Evolutionary conservation across 1,140 invertebrate genomes (phyloP), one percentile per base, ranked within the genome.

Genomic region (Dinoponera quadriceps): DNA sequence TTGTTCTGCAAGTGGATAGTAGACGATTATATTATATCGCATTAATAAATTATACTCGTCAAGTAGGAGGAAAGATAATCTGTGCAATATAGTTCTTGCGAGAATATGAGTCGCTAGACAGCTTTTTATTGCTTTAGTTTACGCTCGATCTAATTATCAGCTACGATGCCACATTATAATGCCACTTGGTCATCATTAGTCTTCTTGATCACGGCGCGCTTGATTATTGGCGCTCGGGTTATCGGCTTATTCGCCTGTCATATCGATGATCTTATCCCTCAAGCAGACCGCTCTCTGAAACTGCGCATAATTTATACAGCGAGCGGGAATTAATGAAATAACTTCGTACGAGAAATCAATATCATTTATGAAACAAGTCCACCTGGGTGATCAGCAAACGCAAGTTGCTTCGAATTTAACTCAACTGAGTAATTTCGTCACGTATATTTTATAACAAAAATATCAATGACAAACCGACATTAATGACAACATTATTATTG

Each of bases 271-370:
- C 25, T 80, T 69, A 71, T 80, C 25, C 14, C 57, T 55, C 29
- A 54, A 55, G 49, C 49, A 66, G 27, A 57, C 18, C 44, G 29
- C 13, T 16, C 33, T 57, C 27, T 25, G 14, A 74, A 80, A 62
- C 25, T 54, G 2, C 20, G 44, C 48, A 82, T 82, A 62, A 82
- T 74, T 74, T 51, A 82, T 74, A 62, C 78, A 20, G 27, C 68
- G 33, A 5, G 27, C 20, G 14, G 49, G 14, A 74, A 82, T 51
- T 82, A 74, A 74, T 73, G 27, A 73, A 73, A 73, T 82, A 49
- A 51, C 13, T 60, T 51, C 1, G 20, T 16, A n/a, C n/a, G n/a
- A 18, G 55, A 49, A 11, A 82, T 74, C 20, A n/a, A 80, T 62
- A 62, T 13, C 18, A 33, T 0, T 25, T 71, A 27, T 27, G 33